phyloP scores from a whole-genome alignment of 2,797 vertebrate species.

The Hydrophis major region DNA sequence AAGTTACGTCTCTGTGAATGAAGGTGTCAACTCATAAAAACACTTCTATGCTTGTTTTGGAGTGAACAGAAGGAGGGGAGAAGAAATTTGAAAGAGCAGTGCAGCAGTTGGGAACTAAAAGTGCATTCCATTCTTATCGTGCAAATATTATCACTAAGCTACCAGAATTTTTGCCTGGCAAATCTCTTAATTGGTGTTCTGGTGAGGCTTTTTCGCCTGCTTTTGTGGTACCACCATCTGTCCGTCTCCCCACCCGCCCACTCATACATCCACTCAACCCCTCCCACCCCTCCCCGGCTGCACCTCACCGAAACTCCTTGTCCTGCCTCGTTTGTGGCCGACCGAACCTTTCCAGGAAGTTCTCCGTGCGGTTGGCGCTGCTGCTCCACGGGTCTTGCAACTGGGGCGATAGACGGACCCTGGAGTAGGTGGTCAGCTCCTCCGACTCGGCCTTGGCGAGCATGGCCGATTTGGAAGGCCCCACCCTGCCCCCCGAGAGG shows the following conservation, averaged over 20 bases:
- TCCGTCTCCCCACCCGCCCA: too few species aligned
- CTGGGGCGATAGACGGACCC: conserved; percentile 33
- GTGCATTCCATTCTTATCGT: too few species aligned
- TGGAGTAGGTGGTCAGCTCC: conserved; percentile 16
- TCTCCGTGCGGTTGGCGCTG: neutral
- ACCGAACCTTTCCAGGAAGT: conserved; percentile 40
- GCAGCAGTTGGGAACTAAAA: too few species aligned
- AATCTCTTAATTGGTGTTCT: too few species aligned
- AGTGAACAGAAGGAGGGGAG: too few species aligned
- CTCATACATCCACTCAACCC: too few species aligned
- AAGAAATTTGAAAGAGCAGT: too few species aligned
- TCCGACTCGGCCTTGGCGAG: conserved; percentile 27
- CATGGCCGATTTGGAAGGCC: neutral
- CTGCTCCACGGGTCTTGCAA: neutral
- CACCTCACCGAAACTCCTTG: conserved; percentile 68
- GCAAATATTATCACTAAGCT: too few species aligned
- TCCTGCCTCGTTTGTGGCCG: conserved; percentile 47
- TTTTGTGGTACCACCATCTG: too few species aligned
- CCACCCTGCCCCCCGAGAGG: conserved; percentile 12
- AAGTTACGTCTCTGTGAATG: neutral
- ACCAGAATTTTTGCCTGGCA: too few species aligned
- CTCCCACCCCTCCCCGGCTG: neutral
- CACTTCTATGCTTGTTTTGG: too few species aligned
- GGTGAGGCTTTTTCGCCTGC: neutral
- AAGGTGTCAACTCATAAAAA: neutral